Evolutionary conservation across 1,140 invertebrate species (phyloP), one percentile per base, ranked within the genome.

Genomic region (Bacillus rossius): DNA sequence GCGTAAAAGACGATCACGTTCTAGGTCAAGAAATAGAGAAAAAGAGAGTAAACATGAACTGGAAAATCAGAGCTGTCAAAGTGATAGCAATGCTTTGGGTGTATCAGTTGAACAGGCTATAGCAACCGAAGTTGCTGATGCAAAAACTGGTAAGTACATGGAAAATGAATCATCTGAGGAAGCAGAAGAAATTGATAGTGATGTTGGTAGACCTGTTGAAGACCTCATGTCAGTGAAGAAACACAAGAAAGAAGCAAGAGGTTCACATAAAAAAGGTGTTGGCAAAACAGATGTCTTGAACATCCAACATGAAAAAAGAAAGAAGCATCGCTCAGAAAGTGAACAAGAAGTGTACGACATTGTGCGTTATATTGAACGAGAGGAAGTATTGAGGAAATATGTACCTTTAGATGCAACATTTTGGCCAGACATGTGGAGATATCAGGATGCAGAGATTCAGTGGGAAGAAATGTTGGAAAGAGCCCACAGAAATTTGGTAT

Each of bases 1-100:
- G 50, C 67, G 72, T 45, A 72, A 66, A n/a, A 64, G 73, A 26
- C 68, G 71, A 50, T 77, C 76, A 43, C 70, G 76, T 63, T 74
- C 76, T 29, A 69, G 73, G 23, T 77, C 77, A 1, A 64, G 74
- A 56, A 65, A 67, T 54, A 17, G 52, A 3, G 55, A 59, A 8
- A 55, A 55, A 13, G 52, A 50, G 42, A 10, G 10, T 34, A 34
- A 10, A 7, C 29, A 34, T 34, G 29, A 34, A 4, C 29, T 7
- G 5, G 10, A 34, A 7, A 34, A 34, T 34, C 29, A 34, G 29
- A 34, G 4, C 29, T 7, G 29, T 34, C 29, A 34, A 34, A 34
- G 29, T 34, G 29, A 10, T 10, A 34, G 10, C 29, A 7, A 7
- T 10, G 10, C 29, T 10, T 7, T 10, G 4, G 10, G 29, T 34